Evolutionary conservation across 2,113 vertebrate species (phyloP), one percentile per base, ranked within the genome.

Genomic region (Barnardius zonarius): DNA sequence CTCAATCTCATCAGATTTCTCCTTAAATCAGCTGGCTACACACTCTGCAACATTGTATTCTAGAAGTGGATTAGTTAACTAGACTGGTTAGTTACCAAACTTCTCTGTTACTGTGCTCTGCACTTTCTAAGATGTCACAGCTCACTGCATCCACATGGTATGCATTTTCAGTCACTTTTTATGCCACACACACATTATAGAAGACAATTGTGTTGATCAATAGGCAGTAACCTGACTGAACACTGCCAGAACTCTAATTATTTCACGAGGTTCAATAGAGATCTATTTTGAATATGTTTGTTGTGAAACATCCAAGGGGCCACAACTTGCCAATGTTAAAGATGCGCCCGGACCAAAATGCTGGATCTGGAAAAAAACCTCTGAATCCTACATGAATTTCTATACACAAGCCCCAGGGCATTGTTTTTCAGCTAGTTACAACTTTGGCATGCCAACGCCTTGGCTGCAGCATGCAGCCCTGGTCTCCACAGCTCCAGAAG

Each of bases 51-150:
- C 85, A 80, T 0, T 66, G 59, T 46, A 33, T 44, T 74, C 59
- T 83, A 77, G 46, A 94, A 94, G 79, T 54, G 72, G 87, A 80
- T 95, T 88, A 80, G 66, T 57, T 94, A 93, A 90, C n/a, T 70
- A 8, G n/a, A 25, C 0, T 0, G 88, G 75, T 88, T 88, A 93
- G 75, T 91, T 94, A 83, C 10, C 91, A 90, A 95, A 94, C 82
- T 73, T 92, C 77, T 77, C 70, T 88, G 44, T 84, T 91, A 68
- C 20, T 80, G 82, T 69, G 75, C 51, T 91, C 73, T 69, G 74
- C 41, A 67, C 75, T 94, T 96, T 54, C 66, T 76, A 89, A 76
- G 87, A 95, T 73, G 67, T 69, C 87, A 93, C 78, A 94, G 91
- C 44, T 95, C 87, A 80, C 31, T 83, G 70, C 81, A 85, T 49